Evolutionary conservation across 2,113 vertebrate genomes (phyloP).

Genomic region (Etheostoma spectabile): DNA sequence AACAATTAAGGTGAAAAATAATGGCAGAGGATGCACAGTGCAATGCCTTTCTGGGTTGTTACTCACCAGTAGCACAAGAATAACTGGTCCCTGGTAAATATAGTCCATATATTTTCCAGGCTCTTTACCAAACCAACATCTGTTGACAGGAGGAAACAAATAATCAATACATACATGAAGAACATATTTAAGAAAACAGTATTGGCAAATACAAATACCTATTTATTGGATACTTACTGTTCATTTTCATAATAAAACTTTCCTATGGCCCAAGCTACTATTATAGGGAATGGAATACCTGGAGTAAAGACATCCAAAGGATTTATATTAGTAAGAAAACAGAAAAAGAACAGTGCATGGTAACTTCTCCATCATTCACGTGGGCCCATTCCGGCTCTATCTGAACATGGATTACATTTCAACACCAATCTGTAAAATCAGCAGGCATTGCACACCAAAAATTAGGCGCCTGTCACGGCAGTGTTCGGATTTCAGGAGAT

Average conservation of each 20-base stretch:
- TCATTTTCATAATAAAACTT: slow-evolving; percentile 95
- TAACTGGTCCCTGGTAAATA: slow-evolving; percentile 98
- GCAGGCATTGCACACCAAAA: not conserved
- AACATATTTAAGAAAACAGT: not conserved
- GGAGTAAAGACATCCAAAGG: slow-evolving; percentile 48
- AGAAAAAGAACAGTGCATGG: not conserved
- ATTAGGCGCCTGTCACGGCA: not conserved
- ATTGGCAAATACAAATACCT: not conserved
- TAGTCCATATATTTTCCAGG: slow-evolving; percentile 97
- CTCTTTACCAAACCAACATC: slow-evolving; percentile 99
- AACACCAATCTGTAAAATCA: not conserved
- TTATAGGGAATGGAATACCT: slow-evolving; percentile 95
- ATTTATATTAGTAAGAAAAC: not conserved
- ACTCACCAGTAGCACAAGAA: slow-evolving; percentile 95
- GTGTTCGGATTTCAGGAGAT: not conserved
- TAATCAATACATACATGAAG: slow-evolving; percentile 4
- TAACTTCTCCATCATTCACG: not conserved
- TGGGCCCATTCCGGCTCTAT: not conserved
- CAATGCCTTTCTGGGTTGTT: not conserved
- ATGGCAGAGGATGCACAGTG: not conserved
- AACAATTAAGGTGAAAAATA: not conserved
- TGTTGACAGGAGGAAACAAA: slow-evolving; percentile 62
- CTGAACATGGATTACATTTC: not conserved
- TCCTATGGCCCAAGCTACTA: slow-evolving; percentile 91
- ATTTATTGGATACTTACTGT: slow-evolving; percentile 86